These are phyloP conservation scores for Eilema caniola DNA, from an alignment of 2,888 invertebrate species.

Conservation along the genomic window DNA sequence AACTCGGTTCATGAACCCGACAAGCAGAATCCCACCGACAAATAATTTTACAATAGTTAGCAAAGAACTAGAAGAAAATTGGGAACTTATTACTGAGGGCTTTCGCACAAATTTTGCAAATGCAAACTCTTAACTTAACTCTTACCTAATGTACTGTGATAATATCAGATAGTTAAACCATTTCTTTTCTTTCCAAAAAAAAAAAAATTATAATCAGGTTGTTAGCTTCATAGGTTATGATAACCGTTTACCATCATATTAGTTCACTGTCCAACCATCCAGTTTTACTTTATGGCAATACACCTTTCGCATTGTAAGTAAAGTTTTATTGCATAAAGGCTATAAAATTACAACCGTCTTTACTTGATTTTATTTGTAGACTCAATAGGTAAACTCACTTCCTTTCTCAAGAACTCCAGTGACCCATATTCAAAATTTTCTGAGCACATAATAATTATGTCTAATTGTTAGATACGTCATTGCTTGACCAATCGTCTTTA, in stretches of 20 bases:
- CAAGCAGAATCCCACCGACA: slow-evolving; percentile 1
- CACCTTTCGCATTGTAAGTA: neutral
- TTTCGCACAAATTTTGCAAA: neutral
- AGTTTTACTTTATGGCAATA: neutral
- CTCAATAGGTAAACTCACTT: slow-evolving; percentile 60
- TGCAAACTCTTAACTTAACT: too few relatives aligned
- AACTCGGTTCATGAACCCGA: slow-evolving; percentile 28
- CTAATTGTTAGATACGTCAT: slow-evolving; percentile 72
- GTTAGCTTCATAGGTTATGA: neutral
- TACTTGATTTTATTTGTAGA: slow-evolving; percentile 29
- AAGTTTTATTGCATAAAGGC: neutral
- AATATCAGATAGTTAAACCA: too few relatives aligned
- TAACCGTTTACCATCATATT: neutral
- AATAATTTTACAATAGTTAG: neutral
- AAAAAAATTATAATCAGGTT: neutral
- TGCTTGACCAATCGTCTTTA: slow-evolving; percentile 84
- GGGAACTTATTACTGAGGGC: neutral
- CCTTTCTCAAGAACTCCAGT: slow-evolving; percentile 80
- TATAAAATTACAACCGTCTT: slow-evolving; percentile 20
- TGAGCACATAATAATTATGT: slow-evolving; percentile 68
- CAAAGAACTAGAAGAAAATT: neutral
- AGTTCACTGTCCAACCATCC: neutral
- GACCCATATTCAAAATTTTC: slow-evolving; percentile 77
- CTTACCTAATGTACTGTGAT: too few relatives aligned
- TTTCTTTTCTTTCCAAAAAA: too few relatives aligned